A percentile compares a stretch with the other conserved stretches of the same genome.
These are phyloP conservation scores for Neocrepidodera transversa DNA, from an alignment of 2,888 invertebrate genomes.

Conservation along the genomic window DNA sequence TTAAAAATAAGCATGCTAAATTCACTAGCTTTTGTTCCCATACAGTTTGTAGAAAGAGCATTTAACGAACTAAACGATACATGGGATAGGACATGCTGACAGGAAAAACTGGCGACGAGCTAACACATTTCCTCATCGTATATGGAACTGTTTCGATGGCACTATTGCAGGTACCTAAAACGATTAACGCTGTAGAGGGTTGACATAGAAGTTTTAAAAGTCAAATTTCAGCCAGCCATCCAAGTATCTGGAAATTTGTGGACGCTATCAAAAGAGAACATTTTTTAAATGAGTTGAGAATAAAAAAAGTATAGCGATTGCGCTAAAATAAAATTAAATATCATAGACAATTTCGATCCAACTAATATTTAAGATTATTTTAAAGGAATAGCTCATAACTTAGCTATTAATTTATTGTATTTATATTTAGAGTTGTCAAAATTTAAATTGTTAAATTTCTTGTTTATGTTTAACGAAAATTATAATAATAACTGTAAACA, in stretches of 20 bases:
- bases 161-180: conserved; percentile 1
- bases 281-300: conserved; percentile 9
- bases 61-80: neutral
- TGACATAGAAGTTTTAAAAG: too few relatives aligned
- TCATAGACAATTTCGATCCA: neutral
- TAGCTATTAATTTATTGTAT: neutral
- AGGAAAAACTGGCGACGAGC: conserved; percentile 8
- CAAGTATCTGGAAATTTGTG: conserved; percentile 12
- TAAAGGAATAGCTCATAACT: neutral
- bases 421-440: neutral
- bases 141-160: conserved; percentile 7
- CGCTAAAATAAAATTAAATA: neutral
- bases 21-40: conserved; percentile 7
- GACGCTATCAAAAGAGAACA: conserved; percentile 6
- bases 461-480: neutral
- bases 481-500: neutral
- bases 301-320: neutral
- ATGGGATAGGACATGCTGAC: conserved; percentile 14
- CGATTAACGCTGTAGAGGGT: conserved; percentile 5
- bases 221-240: neutral
- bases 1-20: conserved; percentile 3
- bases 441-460: neutral
- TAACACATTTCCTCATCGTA: neutral
- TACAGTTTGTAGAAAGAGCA: too few relatives aligned
- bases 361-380: neutral